These are phyloP conservation scores for Chalcosyrphus nemorum DNA, from an alignment of 2,888 invertebrate species.

Conservation along the genomic window DNA sequence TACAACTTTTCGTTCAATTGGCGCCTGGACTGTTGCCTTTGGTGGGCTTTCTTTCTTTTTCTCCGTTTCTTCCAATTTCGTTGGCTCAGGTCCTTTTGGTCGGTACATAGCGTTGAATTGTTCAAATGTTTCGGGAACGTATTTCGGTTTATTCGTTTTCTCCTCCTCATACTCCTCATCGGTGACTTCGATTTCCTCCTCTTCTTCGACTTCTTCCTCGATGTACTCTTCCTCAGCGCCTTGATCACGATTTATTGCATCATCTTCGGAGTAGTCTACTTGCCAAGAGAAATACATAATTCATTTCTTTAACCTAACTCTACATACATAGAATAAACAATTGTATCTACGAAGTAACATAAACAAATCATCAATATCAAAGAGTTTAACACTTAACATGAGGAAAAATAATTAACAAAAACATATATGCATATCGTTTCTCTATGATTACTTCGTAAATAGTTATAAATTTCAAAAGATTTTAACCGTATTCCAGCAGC, in stretches of 20 bases:
- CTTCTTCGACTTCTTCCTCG: conserved; percentile 81
- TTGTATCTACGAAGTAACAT: conserved; percentile 69
- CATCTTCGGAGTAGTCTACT: conserved; percentile 79
- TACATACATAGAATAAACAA: background rate
- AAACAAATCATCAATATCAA: background rate
- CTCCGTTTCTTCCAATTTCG: conserved; percentile 76
- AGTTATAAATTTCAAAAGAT: conserved; percentile 11
- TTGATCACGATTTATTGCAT: conserved; percentile 71
- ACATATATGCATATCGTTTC: too few relatives aligned
- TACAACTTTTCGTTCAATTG: conserved; percentile 25
- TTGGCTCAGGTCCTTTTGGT: conserved; percentile 67
- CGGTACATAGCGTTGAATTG: conserved; percentile 79
- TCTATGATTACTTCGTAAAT: conserved; percentile 65
- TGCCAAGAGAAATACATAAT: conserved; percentile 47
- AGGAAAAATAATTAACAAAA: background rate
- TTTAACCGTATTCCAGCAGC: conserved; percentile 78
- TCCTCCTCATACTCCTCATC: conserved; percentile 66
- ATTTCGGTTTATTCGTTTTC: conserved; percentile 76
- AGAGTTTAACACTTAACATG: conserved; percentile 8
- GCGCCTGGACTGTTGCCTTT: background rate
- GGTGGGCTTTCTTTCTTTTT: conserved; percentile 41
- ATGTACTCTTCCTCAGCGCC: conserved; percentile 79
- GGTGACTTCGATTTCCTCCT: conserved; percentile 75
- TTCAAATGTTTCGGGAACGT: conserved; percentile 79
- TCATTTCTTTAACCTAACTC: background rate